Evolutionary conservation across 92 coral and sea anemone genomes (phyloP).

Genomic region (Phenganax subtilis): DNA sequence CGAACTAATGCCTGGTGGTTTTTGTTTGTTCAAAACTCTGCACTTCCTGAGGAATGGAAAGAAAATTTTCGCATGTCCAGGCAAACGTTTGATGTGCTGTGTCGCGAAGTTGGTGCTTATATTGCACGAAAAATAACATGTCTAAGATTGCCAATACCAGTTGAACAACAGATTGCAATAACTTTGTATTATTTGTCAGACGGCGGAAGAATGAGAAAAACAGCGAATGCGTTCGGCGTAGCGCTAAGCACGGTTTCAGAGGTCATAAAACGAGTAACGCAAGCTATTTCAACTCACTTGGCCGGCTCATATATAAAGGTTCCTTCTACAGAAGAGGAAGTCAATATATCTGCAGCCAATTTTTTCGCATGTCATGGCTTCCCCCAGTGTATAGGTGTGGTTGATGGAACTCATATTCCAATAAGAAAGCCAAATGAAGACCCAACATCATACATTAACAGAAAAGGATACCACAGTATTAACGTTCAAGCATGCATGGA

Average conservation of each 20-base stretch:
- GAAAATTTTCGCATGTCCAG: no score
- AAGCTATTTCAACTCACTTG: slow-evolving; percentile 21
- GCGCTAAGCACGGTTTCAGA: slow-evolving; percentile 37
- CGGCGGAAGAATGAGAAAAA: slow-evolving; percentile 16
- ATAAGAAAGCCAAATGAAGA: slow-evolving; percentile 21
- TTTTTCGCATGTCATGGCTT: slow-evolving; percentile 11
- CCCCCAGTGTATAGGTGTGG: slow-evolving; percentile 5
- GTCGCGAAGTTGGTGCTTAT: no score
- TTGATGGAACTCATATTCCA: slow-evolving; percentile 2
- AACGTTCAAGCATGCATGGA: background rate
- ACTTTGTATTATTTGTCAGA: slow-evolving; percentile 24
- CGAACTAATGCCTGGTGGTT: slow-evolving; percentile 10
- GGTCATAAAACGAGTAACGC: slow-evolving; percentile 36
- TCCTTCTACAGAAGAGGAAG: slow-evolving; percentile 1
- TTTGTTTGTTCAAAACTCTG: background rate
- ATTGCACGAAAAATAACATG: slow-evolving; percentile 5
- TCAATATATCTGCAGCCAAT: slow-evolving; percentile 3
- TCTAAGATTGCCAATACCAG: slow-evolving; percentile 14
- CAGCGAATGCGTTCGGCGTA: background rate
- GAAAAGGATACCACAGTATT: slow-evolving; percentile 5
- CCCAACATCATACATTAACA: slow-evolving; percentile 13
- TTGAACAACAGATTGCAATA: slow-evolving; percentile 10
- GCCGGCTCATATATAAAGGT: background rate
- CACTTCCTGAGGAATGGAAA: background rate
- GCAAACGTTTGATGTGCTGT: no score